phyloP scores from a whole-genome alignment of 2,797 vertebrate genomes.

The Pangasius mekongensis region DNA sequence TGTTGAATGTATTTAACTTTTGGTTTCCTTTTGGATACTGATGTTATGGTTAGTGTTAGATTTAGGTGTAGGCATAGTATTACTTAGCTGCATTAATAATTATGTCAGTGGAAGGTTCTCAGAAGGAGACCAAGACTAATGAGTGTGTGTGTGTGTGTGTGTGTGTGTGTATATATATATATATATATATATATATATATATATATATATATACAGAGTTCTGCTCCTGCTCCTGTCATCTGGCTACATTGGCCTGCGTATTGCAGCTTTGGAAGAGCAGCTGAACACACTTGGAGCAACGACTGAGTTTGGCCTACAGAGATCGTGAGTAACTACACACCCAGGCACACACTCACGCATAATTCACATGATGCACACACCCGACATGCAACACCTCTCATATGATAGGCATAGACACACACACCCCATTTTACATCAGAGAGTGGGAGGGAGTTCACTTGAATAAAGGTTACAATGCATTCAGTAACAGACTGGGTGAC shows the following conservation, averaged over 20 bases:
- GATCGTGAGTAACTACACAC: conserved; percentile 10
- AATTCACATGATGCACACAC: neutral
- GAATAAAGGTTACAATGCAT: neutral
- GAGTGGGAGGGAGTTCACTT: too few relatives aligned
- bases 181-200: too few relatives aligned
- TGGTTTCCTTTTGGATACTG: neutral
- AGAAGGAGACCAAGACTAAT: neutral
- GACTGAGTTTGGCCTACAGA: neutral
- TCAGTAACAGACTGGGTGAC: neutral
- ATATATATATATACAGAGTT: neutral
- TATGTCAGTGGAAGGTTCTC: neutral
- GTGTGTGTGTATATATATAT: neutral
- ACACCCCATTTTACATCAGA: neutral
- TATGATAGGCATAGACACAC: neutral
- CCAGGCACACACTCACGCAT: neutral
- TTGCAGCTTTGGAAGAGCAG: conserved; percentile 84
- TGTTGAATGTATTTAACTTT: neutral
- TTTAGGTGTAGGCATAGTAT: neutral
- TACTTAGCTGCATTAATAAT: neutral
- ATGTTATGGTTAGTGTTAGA: neutral
- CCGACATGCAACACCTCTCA: neutral
- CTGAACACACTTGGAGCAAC: conserved; percentile 73
- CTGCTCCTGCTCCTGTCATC: conserved; percentile 64
- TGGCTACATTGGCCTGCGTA: conserved; percentile 85
- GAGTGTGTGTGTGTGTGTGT: neutral